These are phyloP conservation scores for Lydus trimaculatus DNA, from an alignment of 2,888 invertebrate genomes.

Conservation along the genomic window DNA sequence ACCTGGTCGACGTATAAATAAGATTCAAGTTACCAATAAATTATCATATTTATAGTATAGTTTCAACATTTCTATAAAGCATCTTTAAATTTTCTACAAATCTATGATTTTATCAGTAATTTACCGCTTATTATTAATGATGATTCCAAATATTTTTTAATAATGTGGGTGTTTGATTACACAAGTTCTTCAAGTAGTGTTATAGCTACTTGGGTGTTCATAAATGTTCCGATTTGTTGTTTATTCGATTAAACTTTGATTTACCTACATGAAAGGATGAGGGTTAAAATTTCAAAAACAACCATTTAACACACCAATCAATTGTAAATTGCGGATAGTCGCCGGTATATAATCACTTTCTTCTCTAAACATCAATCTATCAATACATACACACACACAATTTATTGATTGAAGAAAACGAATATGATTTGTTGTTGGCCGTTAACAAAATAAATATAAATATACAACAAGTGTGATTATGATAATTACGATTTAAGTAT, in stretches of 20 bases:
- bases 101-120: neutral
- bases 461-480: slow-evolving; percentile 35
- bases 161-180: slow-evolving; percentile 17
- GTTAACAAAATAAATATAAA: slow-evolving; percentile 37
- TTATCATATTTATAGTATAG: slow-evolving; percentile 10
- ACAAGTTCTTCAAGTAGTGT: slow-evolving; percentile 9
- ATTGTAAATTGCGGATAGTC: slow-evolving; percentile 15
- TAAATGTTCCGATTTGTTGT: slow-evolving; percentile 9
- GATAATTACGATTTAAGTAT: slow-evolving; percentile 41
- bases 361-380: slow-evolving; percentile 32
- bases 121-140: neutral
- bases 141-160: slow-evolving; percentile 11
- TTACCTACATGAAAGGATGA: slow-evolving; percentile 13
- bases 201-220: slow-evolving; percentile 20
- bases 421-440: slow-evolving; percentile 14
- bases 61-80: no score
- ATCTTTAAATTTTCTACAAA: no score
- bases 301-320: neutral
- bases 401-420: slow-evolving; percentile 23
- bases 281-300: slow-evolving; percentile 5
- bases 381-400: slow-evolving; percentile 32
- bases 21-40: slow-evolving; percentile 14
- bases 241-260: slow-evolving; percentile 4
- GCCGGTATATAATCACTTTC: slow-evolving; percentile 35
- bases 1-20: slow-evolving; percentile 10